Conservation (phyloP, 2,797 vertebrate species). For the Anolis apletophallus region DNA sequence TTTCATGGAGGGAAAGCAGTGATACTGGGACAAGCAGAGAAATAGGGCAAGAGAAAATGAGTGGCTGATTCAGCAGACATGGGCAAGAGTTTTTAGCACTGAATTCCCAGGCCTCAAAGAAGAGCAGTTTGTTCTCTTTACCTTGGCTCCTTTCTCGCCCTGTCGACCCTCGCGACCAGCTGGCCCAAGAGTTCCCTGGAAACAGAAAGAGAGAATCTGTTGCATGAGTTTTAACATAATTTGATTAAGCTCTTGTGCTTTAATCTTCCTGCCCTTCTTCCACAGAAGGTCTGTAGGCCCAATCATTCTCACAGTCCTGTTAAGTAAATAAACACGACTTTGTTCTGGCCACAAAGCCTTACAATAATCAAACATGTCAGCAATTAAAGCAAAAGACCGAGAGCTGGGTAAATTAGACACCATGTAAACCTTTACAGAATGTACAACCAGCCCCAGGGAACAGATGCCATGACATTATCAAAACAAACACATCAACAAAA, state of each 20-base stretch:
- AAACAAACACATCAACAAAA: neutral
- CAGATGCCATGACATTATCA: neutral
- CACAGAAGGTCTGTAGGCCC: neutral
- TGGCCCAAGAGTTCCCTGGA: slow-evolving; percentile 82
- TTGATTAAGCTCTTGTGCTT: neutral
- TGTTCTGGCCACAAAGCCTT: neutral
- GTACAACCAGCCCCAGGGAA: neutral
- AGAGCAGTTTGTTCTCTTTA: slow-evolving; percentile 57
- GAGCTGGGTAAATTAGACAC: neutral
- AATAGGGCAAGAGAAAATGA: neutral
- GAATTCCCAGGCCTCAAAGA: neutral
- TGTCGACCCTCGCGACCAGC: slow-evolving; percentile 85
- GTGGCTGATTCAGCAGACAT: neutral
- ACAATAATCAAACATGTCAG: neutral
- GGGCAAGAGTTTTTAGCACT: neutral
- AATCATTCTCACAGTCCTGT: neutral
- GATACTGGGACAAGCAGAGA: neutral
- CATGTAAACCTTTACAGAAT: neutral
- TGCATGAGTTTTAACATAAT: neutral
- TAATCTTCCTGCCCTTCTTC: neutral
- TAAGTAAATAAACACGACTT: neutral
- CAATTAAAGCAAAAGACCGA: neutral
- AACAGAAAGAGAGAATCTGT: slow-evolving; percentile 20
- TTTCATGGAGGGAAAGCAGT: neutral
- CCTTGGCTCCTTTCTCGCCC: slow-evolving; percentile 88